phyloP scores from a whole-genome alignment of 1,140 invertebrate genomes.

The Drosophila melanica region DNA sequence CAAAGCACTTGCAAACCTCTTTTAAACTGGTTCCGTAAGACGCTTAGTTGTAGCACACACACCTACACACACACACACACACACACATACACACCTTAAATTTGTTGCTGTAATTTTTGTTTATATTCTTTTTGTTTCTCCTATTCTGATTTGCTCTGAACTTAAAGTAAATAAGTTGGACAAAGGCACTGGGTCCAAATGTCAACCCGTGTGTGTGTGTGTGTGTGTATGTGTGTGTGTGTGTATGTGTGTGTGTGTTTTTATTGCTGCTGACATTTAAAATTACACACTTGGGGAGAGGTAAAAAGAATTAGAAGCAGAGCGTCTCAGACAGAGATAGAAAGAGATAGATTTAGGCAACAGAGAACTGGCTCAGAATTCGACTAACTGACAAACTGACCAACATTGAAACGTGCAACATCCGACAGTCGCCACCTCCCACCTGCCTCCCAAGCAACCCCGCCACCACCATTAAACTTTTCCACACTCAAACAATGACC shows the following conservation, averaged over 20 bases:
- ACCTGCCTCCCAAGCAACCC: too few species aligned
- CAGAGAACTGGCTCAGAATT: background rate
- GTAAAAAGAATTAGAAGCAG: background rate
- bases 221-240: too few species aligned
- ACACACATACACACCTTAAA: background rate
- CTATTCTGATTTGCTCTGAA: constrained; percentile 11
- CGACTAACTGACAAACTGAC: constrained; percentile 54
- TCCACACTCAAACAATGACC: too few species aligned
- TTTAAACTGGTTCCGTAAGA: constrained; percentile 8
- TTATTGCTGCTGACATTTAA: constrained; percentile 77
- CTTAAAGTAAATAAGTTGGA: constrained; percentile 57
- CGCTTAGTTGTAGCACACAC: too few species aligned
- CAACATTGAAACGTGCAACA: constrained; percentile 56
- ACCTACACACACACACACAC: too few species aligned
- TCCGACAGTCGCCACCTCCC: background rate
- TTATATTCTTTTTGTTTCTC: background rate
- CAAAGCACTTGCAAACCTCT: too few species aligned
- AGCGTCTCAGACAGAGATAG: constrained; percentile 10
- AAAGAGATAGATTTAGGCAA: background rate
- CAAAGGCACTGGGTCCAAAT: constrained; percentile 9
- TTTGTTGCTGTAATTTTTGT: constrained; percentile 6
- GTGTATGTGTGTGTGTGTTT: constrained; percentile 33
- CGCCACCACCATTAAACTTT: background rate
- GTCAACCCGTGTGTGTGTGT: constrained; percentile 2
- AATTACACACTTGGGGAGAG: constrained; percentile 76